Conservation (phyloP, 2,113 vertebrate species). For the Probosciger aterrimus region DNA sequence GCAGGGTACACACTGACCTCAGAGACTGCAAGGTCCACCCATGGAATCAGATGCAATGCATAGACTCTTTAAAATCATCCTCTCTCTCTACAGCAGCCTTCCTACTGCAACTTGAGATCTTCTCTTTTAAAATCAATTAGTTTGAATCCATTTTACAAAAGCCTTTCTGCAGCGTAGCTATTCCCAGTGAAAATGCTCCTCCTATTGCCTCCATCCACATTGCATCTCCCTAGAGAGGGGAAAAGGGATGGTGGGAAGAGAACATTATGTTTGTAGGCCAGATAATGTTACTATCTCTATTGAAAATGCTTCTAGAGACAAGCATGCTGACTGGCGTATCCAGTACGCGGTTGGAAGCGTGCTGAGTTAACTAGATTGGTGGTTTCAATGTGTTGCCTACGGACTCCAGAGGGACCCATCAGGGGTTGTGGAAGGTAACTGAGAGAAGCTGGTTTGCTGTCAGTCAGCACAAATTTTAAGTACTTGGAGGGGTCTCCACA, state of each 20-base stretch:
- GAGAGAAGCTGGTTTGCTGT: background rate
- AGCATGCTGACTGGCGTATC: background rate
- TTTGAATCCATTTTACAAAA: background rate
- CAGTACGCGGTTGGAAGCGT: background rate
- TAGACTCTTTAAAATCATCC: background rate
- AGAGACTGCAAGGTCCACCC: background rate
- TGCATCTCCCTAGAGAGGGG: background rate
- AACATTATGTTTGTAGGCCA: background rate
- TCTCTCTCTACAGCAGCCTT: background rate
- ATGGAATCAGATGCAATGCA: background rate
- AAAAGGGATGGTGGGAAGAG: background rate
- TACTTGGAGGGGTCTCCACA: background rate
- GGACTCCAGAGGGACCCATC: background rate
- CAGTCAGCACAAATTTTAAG: background rate
- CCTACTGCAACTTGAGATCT: background rate
- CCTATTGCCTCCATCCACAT: background rate
- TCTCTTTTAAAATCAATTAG: background rate
- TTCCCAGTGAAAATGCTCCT: slow-evolving; percentile 5
- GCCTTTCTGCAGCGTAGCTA: background rate
- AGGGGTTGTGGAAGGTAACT: background rate
- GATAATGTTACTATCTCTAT: background rate
- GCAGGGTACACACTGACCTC: background rate
- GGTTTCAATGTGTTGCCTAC: slow-evolving; percentile 1
- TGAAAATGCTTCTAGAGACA: background rate
- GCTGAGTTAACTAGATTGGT: slow-evolving; percentile 8